Evolutionary conservation across 2,797 vertebrate genomes (phyloP), one percentile per base, ranked within the genome.

Genomic region (Labroides dimidiatus): DNA sequence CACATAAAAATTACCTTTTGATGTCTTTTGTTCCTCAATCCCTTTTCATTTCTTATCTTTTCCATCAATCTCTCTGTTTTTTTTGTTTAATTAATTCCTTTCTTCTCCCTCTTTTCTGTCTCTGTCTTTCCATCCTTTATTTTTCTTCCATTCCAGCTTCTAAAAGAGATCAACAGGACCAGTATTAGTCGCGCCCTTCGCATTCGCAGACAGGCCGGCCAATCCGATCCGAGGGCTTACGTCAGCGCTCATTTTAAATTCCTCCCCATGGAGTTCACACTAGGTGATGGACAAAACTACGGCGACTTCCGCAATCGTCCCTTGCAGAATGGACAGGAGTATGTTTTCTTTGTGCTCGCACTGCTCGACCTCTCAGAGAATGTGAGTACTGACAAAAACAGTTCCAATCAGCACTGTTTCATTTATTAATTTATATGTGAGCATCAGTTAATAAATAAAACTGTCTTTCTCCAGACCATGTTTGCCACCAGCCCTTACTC

Each of bases 401-500:
- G 12, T 39, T 14, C 2, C 13, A 12, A 14, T 12, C 1, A 39
- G 12, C 13, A 39, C 27, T 33, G 11, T 1, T 12, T 12, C 37
- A 39, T 39, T 37, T 49, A 15, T 4, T 41, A 9, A 17, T 33
- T 33, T 4, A 33, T n/a, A 4, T 45, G 10, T 52, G 16, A 24
- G 51, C 30, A 33, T 33, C 8, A 9, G 6, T 33, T 33, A 60
- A 55, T 24, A 3, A 17, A 15, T 30, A 49, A 66, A 72, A 16
- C 21, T 41, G 0, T 59, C 1, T 45, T 21, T 58, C 27, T 72
- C 13, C 87, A 99, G 98, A 99, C 96, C 17, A 96, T 99, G 95
- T 99, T 93, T 81, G 95, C 97, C 66, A 98, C 98, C 27, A 99
- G 98, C 82, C 97, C 97, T 2, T 99, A 98, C 81, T 99, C 98